Conservation (phyloP, 2,888 invertebrate genomes). For the Plusia festucae region DNA sequence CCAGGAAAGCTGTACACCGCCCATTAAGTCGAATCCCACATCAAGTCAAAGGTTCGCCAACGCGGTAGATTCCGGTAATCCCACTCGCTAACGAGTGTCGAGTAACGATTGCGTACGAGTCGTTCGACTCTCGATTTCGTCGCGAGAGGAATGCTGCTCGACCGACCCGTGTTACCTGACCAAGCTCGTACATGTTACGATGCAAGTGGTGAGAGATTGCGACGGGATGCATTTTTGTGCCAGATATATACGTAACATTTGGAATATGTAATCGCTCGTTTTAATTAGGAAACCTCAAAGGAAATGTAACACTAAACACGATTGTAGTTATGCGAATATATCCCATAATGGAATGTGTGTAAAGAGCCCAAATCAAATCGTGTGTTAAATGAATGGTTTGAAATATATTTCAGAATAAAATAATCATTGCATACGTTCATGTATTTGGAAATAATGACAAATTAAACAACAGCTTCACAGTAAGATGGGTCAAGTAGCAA, state of each 20-base stretch:
- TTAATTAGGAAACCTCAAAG: not conserved
- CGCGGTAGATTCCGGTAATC: constrained; percentile 66
- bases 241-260: constrained; percentile 36
- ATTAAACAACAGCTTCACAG: no score
- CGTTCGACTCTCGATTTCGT: constrained; percentile 78
- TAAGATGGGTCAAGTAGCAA: no score
- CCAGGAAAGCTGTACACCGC: constrained; percentile 40
- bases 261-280: not conserved
- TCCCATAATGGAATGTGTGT: no score
- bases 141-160: constrained; percentile 74
- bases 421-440: no score
- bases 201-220: constrained; percentile 57
- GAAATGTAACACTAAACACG: not conserved
- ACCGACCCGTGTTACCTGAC: constrained; percentile 60
- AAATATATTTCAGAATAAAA: no score
- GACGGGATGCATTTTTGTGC: constrained; percentile 48
- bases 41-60: constrained; percentile 50
- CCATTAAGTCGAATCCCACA: constrained; percentile 50
- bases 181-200: constrained; percentile 58
- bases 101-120: constrained; percentile 67
- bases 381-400: no score
- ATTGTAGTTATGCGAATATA: not conserved
- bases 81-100: constrained; percentile 62
- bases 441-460: no score
- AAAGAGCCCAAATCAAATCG: no score